These are phyloP conservation scores for Platycheirus albimanus DNA, from an alignment of 2,888 invertebrate genomes.

Conservation along the genomic window DNA sequence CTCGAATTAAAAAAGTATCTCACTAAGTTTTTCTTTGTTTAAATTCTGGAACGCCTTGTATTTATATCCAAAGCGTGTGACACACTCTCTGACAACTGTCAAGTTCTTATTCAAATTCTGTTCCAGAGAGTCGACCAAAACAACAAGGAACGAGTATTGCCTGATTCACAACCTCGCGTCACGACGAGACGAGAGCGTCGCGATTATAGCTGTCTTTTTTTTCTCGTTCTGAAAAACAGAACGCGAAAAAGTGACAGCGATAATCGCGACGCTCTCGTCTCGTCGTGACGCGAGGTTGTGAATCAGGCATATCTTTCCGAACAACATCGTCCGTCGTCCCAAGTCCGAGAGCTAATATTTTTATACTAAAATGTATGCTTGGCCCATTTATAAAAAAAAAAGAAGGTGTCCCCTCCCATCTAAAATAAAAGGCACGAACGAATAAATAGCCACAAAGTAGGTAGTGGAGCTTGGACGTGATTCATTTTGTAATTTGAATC, in stretches of 20 bases:
- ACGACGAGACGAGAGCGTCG: too few relatives aligned
- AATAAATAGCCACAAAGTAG: conserved; percentile 71
- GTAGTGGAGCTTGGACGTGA: conserved; percentile 61
- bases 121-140: conserved; percentile 7
- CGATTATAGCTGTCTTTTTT: too few relatives aligned
- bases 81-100: conserved; percentile 31
- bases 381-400: conserved; percentile 48
- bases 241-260: too few relatives aligned
- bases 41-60: conserved; percentile 8
- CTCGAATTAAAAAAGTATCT: not conserved
- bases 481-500: conserved; percentile 71
- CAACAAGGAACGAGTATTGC: too few relatives aligned
- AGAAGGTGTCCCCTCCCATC: conserved; percentile 16
- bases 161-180: too few relatives aligned
- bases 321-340: conserved; percentile 4
- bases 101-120: conserved; percentile 66
- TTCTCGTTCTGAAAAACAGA: too few relatives aligned
- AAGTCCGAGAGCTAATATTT: not conserved
- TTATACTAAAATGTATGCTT: conserved; percentile 16
- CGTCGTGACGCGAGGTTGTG: too few relatives aligned
- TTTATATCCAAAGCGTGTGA: conserved; percentile 5
- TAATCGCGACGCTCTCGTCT: too few relatives aligned
- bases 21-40: conserved; percentile 5
- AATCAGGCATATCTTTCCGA: conserved; percentile 14
- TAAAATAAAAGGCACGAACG: conserved; percentile 33